Evolutionary conservation across 1,140 invertebrate species (phyloP), one percentile per base, ranked within the genome.

Genomic region (Thalassaphorura encarpata): DNA sequence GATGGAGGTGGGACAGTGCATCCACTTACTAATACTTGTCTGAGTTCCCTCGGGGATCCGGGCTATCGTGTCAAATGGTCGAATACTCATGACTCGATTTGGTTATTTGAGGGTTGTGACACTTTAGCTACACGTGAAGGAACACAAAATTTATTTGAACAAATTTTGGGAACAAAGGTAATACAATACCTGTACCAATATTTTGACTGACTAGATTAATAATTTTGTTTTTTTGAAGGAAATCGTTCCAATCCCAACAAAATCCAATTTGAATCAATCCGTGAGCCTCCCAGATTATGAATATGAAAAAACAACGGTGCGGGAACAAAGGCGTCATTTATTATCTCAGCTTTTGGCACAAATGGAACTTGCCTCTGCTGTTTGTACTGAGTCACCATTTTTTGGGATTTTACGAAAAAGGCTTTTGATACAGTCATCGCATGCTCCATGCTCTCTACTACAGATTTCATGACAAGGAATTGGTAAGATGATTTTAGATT

Each of bases 51-150:
- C 6, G 59, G 58, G 3, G 59, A 56, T 8, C 51, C 56, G 1
- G 56, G 23, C 42, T 61, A 58, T 42, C 29, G 54, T 39, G 58
- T 58, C 1, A 54, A 56, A 39, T 64, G 63, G 63, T 56, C 53
- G 4, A 48, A 61, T 48, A 33, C 47, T 28, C 54, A 54, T 33
- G 59, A 64, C 47, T 52, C 56, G 0, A 53, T 71, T 18, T 82
- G 80, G 80, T 72, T 77, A 2, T 61, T 68, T 56, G 79, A 81
- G 68, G 75, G 77, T 60, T 76, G 76, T 66, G 78, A 81, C 67
- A 70, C 63, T 55, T 71, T 81, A 49, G 73, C 74, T 15, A 74
- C 70, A 13, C 67, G 76, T 49, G 76, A 79, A 67, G 72, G 73
- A 21, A 72, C 77, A 2, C 68, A 75, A 45, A 67, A 70, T 2